phyloP scores from a whole-genome alignment of 2,888 invertebrate genomes.

The Nemoura dubitans region DNA sequence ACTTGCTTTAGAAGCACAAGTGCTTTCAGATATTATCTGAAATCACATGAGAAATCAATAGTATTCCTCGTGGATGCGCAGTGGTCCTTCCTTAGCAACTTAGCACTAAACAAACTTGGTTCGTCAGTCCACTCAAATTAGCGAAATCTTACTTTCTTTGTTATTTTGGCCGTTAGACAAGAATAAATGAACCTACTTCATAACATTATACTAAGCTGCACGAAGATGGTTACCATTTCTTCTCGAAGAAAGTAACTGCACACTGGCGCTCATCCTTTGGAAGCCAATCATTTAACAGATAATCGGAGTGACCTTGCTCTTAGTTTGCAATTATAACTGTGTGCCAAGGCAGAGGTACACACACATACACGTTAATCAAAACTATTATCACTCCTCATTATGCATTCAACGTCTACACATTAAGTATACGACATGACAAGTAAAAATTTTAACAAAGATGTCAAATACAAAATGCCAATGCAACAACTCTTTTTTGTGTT shows the following conservation, averaged over 20 bases:
- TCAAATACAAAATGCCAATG: conserved; percentile 1
- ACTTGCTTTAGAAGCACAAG: no score
- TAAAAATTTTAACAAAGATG: conserved; percentile 13
- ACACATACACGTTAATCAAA: neutral
- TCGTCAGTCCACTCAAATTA: neutral
- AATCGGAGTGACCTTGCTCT: neutral
- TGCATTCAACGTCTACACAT: neutral
- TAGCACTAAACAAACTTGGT: no score
- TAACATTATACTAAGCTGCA: neutral
- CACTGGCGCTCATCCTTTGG: neutral
- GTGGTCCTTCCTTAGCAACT: no score
- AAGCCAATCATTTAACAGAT: neutral
- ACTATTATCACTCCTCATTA: conserved; percentile 16
- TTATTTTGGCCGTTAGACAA: neutral
- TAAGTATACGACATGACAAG: neutral
- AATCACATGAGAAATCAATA: no score
- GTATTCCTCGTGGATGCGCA: no score
- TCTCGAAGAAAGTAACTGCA: neutral
- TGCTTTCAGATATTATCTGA: no score
- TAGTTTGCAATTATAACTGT: neutral
- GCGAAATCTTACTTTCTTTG: neutral
- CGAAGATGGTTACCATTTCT: neutral
- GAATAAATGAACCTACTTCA: neutral
- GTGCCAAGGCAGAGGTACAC: neutral
- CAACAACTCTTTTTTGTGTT: neutral